phyloP scores from a whole-genome alignment of 2,797 vertebrate genomes.

The Pteropus rufus region DNA sequence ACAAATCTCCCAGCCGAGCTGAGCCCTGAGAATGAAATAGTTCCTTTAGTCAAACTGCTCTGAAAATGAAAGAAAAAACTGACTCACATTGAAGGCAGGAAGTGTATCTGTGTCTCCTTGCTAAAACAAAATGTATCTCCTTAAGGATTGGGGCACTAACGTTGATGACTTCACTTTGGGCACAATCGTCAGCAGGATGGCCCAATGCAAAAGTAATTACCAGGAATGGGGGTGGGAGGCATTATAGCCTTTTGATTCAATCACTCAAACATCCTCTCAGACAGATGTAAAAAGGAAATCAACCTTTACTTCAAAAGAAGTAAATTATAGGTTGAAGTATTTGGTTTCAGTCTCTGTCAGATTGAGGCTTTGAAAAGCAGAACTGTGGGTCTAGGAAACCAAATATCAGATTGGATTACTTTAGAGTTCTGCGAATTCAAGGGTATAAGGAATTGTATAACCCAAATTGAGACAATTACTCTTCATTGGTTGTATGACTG shows the following conservation, averaged over 20 bases:
- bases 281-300: conserved; percentile 9
- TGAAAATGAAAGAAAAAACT: neutral
- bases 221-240: neutral
- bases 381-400: conserved; percentile 6
- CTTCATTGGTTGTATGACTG: neutral
- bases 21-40: neutral
- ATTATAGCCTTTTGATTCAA: conserved; percentile 41
- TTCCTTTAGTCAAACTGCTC: neutral
- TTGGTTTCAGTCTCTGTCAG: conserved; percentile 44
- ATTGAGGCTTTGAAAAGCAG: conserved; percentile 49
- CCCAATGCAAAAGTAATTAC: conserved; percentile 37
- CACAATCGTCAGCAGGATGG: neutral
- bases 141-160: neutral
- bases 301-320: conserved; percentile 27
- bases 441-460: neutral
- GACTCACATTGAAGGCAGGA: neutral
- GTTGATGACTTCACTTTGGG: neutral
- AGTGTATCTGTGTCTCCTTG: neutral
- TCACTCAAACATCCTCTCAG: conserved; percentile 33
- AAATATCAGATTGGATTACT: neutral
- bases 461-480: neutral
- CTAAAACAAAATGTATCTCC: neutral
- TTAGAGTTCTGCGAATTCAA: neutral
- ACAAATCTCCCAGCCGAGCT: neutral
- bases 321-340: conserved; percentile 38